Evolutionary conservation across 2,113 vertebrate species (phyloP), one percentile per base, ranked within the genome.

Genomic region (Jaculus jaculus): DNA sequence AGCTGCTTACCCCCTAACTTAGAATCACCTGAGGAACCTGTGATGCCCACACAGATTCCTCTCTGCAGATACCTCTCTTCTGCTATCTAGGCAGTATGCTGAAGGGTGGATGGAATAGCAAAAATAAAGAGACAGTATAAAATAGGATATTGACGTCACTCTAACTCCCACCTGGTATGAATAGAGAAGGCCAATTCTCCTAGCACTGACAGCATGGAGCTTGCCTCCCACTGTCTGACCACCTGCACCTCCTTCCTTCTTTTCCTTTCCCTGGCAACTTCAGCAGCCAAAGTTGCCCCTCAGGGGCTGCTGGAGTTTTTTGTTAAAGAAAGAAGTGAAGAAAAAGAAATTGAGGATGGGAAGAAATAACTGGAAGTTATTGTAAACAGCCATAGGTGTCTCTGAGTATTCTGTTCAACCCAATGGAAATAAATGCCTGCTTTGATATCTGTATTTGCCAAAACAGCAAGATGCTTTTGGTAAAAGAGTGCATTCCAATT

Each of bases 201-300:
- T 94, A 81, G 81, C 96, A 96, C 81, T 87, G 94, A 95, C 94
- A 95, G 94, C 94, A 95, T 94, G 96, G 30, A 78, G 79, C 7
- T 17, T 47, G 42, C 87, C 87, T 96, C 95, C 96, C 9, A 84
- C 96, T 94, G 96, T 90, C 95, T 94, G 91, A 84, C 96, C 97
- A 97, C 96, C 97, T 97, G 96, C 89, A 96, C 93, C 91, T 96
- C 84, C 94, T 96, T 96, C 94, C 87, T 96, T 92, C 87, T 91
- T 87, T 91, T 96, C 89, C 91, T 95, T 85, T 92, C 84, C 89
- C 91, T 96, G 95, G 96, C 95, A 97, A 89, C 78, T 78, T 69
- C 54, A 23, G n/a, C 75, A 96, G 91, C 91, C 91, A 97, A 93
- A 8, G 63, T 87, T 72, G 28, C 78, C 80, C 84, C 78, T 66